phyloP scores from a whole-genome alignment of 2,113 vertebrate species.

The Addax nasomaculatus region DNA sequence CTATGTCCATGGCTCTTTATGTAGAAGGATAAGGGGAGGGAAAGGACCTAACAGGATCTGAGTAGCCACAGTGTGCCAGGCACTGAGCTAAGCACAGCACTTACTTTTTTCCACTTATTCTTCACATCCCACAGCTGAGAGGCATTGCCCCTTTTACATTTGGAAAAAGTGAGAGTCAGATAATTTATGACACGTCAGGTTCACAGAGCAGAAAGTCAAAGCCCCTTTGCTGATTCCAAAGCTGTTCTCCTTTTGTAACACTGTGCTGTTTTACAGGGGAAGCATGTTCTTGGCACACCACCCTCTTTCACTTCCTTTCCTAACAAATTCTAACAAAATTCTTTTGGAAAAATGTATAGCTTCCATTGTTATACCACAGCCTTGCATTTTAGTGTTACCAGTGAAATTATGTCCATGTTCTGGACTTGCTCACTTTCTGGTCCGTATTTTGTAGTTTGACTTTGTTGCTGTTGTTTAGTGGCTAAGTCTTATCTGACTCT shows the following conservation, averaged over 20 bases:
- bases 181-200: neutral
- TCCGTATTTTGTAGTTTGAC: neutral
- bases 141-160: neutral
- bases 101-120: neutral
- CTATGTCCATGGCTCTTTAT: neutral
- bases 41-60: neutral
- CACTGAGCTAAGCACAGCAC: neutral
- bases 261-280: neutral
- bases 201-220: neutral
- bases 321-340: neutral
- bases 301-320: neutral
- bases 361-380: neutral
- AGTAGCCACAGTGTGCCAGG: neutral
- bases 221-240: neutral
- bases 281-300: neutral
- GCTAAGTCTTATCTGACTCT: neutral
- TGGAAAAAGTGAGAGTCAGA: neutral
- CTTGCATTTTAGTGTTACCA: neutral
- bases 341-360: neutral
- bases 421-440: neutral
- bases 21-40: neutral
- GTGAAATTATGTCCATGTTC: neutral
- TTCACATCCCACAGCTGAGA: neutral
- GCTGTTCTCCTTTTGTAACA: neutral
- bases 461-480: neutral